Evolutionary conservation across 2,888 invertebrate genomes (phyloP), one percentile per base, ranked within the genome.

Genomic region (Synanthedon andrenaeformis): DNA sequence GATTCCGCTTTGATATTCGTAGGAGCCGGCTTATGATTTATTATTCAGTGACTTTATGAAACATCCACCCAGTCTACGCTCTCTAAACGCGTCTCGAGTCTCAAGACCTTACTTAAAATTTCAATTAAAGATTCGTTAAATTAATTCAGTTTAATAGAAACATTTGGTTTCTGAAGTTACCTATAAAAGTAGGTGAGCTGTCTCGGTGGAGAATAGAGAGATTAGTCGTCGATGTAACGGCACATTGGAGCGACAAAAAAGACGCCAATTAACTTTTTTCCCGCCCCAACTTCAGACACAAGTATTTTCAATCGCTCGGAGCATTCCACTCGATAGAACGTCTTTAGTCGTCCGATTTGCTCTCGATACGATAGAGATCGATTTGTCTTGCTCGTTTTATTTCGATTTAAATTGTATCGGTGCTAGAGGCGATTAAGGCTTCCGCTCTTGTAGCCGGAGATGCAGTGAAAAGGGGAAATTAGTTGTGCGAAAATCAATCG

Each of bases 371-470:
- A 80, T 75, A 69, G 76, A 80, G 77, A 84, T 82, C 75, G 76
- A 85, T 84, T 83, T 73, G 79, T 65, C 72, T 75, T 79, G 76
- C 78, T 82, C 80, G 79, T 81, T 83, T 84, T 81, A 70, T 79
- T 76, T 70, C 72, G 76, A 82, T 83, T 82, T 80, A 81, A 85
- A 85, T 81, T 83, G 84, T 85, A 83, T 81, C 81, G 80, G 79
- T 79, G 75, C 76, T 76, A 64, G 70, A 66, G 70, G 74, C 83
- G 84, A 84, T 84, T 83, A 82, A 76, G 73, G 79, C 73, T 79
- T 76, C 76, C 74, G 70, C 66, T 67, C 67, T 71, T 67, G 65
- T 63, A 19, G 19, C 11, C 42, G 14, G n/a, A 28, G 11, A 51
- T 35, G 65, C 64, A 66, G 63, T 62, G 68, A 64, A 64, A 72